phyloP scores from a whole-genome alignment of 2,113 vertebrate species.

The Aspidoscelis tigris region DNA sequence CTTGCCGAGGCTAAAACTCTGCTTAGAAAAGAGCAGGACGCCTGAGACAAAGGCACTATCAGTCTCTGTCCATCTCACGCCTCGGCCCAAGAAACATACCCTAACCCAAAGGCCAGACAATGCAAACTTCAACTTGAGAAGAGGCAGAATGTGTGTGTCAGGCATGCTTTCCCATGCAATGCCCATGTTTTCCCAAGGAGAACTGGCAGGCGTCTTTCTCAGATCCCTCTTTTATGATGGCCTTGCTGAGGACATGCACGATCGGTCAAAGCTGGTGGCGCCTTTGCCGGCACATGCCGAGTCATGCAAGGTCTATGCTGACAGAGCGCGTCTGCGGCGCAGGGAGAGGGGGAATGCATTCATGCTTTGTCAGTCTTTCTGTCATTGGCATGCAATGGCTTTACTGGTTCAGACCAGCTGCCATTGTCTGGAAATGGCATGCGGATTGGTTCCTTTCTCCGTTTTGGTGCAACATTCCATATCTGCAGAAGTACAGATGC shows the following conservation, averaged over 20 bases:
- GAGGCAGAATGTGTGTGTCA: neutral
- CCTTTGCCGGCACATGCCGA: conserved; percentile 74
- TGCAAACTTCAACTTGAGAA: too few relatives aligned
- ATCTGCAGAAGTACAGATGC: conserved; percentile 55
- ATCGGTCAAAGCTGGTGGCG: conserved; percentile 57
- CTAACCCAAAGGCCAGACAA: too few relatives aligned
- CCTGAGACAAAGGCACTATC: too few relatives aligned
- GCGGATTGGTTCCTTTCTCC: conserved; percentile 36
- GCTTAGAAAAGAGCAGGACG: too few relatives aligned
- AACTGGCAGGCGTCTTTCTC: neutral
- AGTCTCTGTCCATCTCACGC: too few relatives aligned
- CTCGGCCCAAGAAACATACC: too few relatives aligned
- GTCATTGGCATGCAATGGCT: conserved; percentile 72
- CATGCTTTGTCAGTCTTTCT: conserved; percentile 74
- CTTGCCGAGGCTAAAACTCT: too few relatives aligned
- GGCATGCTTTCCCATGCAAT: conserved; percentile 55
- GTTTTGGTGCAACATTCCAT: neutral
- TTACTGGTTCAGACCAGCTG: conserved; percentile 56
- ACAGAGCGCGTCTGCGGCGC: conserved; percentile 53
- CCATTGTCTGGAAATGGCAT: conserved; percentile 47
- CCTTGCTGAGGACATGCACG: conserved; percentile 72
- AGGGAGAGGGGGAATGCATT: conserved; percentile 62
- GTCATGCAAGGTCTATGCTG: conserved; percentile 76
- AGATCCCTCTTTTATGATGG: conserved; percentile 44
- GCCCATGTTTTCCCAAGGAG: conserved; percentile 62